Evolutionary conservation across 1,140 invertebrate species (phyloP), one percentile per base, ranked within the genome.

Genomic region (Samia ricini): DNA sequence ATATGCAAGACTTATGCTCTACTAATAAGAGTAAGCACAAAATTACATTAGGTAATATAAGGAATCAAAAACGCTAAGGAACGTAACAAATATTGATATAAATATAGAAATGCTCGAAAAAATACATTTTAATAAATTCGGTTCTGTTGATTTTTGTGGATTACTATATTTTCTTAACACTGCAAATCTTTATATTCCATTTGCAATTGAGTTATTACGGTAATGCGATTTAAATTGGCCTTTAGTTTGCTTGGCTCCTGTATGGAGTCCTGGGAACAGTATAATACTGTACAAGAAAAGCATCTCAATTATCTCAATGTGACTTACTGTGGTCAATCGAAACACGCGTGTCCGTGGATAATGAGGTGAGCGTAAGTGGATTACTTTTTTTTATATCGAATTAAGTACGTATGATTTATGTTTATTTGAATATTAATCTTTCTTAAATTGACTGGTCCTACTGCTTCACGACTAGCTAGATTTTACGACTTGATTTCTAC

Each of bases 191-290:
- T 15, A 42, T 42, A 42, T 15, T 42, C 8, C 33, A 12, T 42
- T 42, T 42, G 42, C 73, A 83, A 85, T 85, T 80, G 77, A 83
- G 80, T 80, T 80, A 81, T 83, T 71, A 79, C 58, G 55, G 67
- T 85, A 85, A 85, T 85, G 80, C 77, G 80, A 82, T 85, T 85
- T 83, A 85, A 83, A 85, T 85, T 65, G 60, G 56, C 56, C 51
- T 19, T 22, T 4, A 23, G 63, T 54, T 63, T 58, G 58, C 55
- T 66, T 66, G 58, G 58, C 68, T 61, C 59, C 61, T 71, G 64
- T 63, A 60, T 52, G 60, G 55, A 12, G 12, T 42, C 33, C 33
- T 15, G 29, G 36, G 18, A 42, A 33, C 22, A n/a, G 1, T 23
- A 8, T n/a, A 23, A 8, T 0, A 12, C 33, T n/a, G n/a, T 18